Evolutionary conservation across 1,140 invertebrate genomes (phyloP).

Genomic region (Procambarus clarkii): DNA sequence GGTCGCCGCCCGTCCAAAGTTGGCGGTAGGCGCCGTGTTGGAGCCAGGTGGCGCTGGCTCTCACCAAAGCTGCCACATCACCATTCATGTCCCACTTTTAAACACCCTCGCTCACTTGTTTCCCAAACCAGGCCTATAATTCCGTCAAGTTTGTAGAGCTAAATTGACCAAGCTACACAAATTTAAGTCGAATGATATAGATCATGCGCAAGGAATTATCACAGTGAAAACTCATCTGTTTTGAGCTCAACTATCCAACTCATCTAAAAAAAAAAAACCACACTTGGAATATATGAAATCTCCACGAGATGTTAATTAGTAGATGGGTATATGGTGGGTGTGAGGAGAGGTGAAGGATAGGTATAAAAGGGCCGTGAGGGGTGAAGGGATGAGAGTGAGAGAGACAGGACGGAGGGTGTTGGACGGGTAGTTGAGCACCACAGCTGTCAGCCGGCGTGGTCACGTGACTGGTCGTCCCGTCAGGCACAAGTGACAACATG

Average conservation of each 20-base stretch:
- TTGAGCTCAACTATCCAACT: slow-evolving; percentile 34
- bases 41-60: slow-evolving; percentile 24
- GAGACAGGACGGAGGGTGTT: not conserved
- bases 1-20: no score
- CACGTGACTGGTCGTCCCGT: slow-evolving; percentile 37
- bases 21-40: no score
- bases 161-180: not conserved
- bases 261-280: slow-evolving; percentile 4
- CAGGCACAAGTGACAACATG: slow-evolving; percentile 55
- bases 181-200: not conserved
- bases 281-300: not conserved
- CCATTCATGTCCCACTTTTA: slow-evolving; percentile 1
- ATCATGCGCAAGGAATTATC: not conserved
- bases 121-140: not conserved
- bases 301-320: not conserved
- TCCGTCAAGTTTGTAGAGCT: not conserved
- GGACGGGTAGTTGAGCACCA: not conserved
- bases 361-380: no score
- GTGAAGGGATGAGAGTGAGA: no score
- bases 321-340: not conserved
- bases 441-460: slow-evolving; percentile 52
- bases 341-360: not conserved
- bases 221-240: slow-evolving; percentile 60
- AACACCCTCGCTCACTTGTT: not conserved
- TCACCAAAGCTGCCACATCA: slow-evolving; percentile 34